Conservation (phyloP, 2,113 vertebrate genomes). For the Sylvia atricapilla region DNA sequence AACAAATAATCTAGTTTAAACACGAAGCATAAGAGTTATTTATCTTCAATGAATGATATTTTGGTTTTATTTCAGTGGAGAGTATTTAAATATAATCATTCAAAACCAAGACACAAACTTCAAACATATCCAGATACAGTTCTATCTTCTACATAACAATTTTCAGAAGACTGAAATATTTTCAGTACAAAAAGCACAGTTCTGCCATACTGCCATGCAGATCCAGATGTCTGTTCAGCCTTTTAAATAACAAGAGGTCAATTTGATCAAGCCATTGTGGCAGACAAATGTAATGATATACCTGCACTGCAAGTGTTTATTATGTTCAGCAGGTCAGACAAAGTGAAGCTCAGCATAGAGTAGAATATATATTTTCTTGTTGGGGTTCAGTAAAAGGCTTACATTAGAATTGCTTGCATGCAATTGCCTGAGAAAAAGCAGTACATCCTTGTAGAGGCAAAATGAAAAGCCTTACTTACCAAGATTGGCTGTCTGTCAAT, state of each 20-base stretch:
- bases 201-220: background rate
- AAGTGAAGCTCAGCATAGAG: background rate
- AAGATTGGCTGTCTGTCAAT: conserved; percentile 11
- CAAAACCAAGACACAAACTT: background rate
- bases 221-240: background rate
- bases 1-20: background rate
- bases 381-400: background rate
- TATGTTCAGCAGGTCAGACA: background rate
- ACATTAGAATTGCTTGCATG: conserved; percentile 26
- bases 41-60: background rate
- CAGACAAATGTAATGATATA: conserved; percentile 23
- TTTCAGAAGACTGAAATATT: conserved; percentile 1
- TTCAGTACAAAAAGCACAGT: background rate
- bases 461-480: conserved; percentile 28
- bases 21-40: background rate
- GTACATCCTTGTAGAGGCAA: background rate
- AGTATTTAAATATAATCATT: background rate
- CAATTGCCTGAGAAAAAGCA: conserved; percentile 1
- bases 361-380: background rate
- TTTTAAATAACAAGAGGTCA: conserved; percentile 16
- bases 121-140: background rate
- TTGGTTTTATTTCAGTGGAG: background rate
- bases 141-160: background rate
- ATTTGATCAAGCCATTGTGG: background rate
- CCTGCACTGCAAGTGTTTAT: background rate